These are phyloP conservation scores for Andrena bucephala DNA, from an alignment of 2,888 invertebrate genomes.

Conservation along the genomic window DNA sequence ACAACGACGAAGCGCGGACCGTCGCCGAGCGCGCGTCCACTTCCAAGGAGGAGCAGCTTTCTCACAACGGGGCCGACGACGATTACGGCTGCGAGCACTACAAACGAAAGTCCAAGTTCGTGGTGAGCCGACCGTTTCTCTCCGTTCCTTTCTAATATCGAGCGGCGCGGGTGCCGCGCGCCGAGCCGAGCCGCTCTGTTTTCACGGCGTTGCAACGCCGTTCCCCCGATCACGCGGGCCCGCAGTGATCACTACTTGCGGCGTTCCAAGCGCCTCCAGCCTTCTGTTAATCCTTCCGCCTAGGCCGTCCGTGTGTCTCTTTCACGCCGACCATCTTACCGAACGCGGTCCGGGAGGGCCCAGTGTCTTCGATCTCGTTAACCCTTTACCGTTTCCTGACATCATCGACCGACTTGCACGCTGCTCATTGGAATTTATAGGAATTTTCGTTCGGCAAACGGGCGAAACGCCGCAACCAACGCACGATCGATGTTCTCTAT, in stretches of 20 bases:
- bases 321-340: slow-evolving; percentile 7
- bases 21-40: slow-evolving; percentile 60
- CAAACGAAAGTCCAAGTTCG: slow-evolving; percentile 93
- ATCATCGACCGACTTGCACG: not conserved
- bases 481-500: slow-evolving; percentile 11
- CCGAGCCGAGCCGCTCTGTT: not conserved
- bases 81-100: slow-evolving; percentile 92
- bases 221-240: slow-evolving; percentile 38
- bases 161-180: not conserved
- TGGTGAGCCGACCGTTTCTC: slow-evolving; percentile 87
- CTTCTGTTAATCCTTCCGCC: not conserved
- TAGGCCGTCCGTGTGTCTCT: not conserved
- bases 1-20: slow-evolving; percentile 46
- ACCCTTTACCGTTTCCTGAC: slow-evolving; percentile 15
- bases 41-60: slow-evolving; percentile 54
- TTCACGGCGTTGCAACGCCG: slow-evolving; percentile 11
- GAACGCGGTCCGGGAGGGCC: not conserved
- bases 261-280: not conserved
- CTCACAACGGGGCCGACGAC: slow-evolving; percentile 57
- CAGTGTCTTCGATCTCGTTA: not conserved
- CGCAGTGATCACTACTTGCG: slow-evolving; percentile 27
- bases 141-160: slow-evolving; percentile 8
- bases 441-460: not conserved
- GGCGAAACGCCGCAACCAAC: not conserved
- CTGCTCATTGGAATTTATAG: not conserved